Conservation (phyloP, 2,797 vertebrate genomes). For the Chrysocyon brachyurus region DNA sequence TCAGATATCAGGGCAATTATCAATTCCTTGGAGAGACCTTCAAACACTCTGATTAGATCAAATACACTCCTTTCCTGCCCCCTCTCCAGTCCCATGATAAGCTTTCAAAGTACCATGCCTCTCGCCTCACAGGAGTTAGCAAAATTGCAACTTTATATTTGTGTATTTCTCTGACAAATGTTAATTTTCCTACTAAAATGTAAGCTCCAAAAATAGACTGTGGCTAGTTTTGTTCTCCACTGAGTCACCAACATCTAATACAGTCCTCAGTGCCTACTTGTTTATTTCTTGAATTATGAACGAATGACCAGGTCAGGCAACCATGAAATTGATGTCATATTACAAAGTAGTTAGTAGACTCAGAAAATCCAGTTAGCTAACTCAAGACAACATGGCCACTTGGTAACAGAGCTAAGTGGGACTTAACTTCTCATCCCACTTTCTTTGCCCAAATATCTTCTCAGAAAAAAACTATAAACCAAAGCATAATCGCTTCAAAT, state of each 20-base stretch:
- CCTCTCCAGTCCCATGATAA: not conserved
- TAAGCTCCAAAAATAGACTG: not conserved
- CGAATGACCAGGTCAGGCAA: not conserved
- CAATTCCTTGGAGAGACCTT: constrained; percentile 8
- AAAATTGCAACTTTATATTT: not conserved
- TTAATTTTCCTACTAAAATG: not conserved
- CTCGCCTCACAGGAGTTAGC: not conserved
- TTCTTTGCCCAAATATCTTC: constrained; percentile 35
- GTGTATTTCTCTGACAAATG: constrained; percentile 30
- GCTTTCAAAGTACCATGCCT: not conserved
- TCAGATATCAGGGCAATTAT: constrained; percentile 57
- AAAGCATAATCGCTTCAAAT: constrained; percentile 43
- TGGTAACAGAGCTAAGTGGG: not conserved
- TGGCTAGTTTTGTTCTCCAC: not conserved
- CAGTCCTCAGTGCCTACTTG: not conserved
- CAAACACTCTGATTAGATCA: constrained; percentile 5
- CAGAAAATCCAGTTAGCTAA: constrained; percentile 9
- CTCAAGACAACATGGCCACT: not conserved
- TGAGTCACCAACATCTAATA: not conserved
- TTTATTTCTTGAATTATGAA: constrained; percentile 41
- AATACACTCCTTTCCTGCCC: not conserved
- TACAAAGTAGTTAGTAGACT: not conserved
- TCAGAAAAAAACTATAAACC: constrained; percentile 49
- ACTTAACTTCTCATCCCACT: not conserved
- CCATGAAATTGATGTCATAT: not conserved